A percentile compares a stretch with the other conserved stretches of the same genome.
These are phyloP conservation scores for Seladonia tumulorum DNA, from an alignment of 2,888 invertebrate species.

Conservation along the genomic window DNA sequence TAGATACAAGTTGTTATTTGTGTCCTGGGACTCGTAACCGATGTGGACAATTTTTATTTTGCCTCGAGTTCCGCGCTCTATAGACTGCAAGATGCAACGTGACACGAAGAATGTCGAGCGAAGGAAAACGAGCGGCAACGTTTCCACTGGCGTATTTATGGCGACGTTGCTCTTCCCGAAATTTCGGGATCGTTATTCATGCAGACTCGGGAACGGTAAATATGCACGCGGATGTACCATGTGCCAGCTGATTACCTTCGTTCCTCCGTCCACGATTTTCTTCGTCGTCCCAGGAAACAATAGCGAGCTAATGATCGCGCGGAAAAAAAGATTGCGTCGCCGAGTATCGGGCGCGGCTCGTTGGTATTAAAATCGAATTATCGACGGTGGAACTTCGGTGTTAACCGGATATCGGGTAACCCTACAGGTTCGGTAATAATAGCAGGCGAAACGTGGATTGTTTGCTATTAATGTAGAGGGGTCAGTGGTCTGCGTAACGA, in stretches of 20 bases:
- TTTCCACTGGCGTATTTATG: constrained; percentile 47
- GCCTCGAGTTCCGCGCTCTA: background rate
- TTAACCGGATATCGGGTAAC: background rate
- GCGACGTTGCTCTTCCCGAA: constrained; percentile 36
- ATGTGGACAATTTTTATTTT: background rate
- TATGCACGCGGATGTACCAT: constrained; percentile 29
- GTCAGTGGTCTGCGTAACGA: background rate
- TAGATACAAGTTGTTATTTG: background rate
- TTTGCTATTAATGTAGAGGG: background rate
- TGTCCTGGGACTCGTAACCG: background rate
- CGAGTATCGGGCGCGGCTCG: background rate
- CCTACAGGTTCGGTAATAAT: background rate
- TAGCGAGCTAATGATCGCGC: constrained; percentile 15
- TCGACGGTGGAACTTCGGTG: background rate
- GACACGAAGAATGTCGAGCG: constrained; percentile 34
- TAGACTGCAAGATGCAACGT: background rate
- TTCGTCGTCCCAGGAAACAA: constrained; percentile 25
- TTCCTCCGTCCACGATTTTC: background rate
- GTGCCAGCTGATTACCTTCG: background rate
- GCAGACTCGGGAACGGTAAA: constrained; percentile 51
- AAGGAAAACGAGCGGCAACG: constrained; percentile 51
- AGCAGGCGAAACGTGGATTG: background rate
- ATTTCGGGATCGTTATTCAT: constrained; percentile 61
- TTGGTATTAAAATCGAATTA: background rate
- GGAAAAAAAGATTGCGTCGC: background rate